Conservation (phyloP, 2,797 vertebrate genomes). For the Gorsachius magnificus region DNA sequence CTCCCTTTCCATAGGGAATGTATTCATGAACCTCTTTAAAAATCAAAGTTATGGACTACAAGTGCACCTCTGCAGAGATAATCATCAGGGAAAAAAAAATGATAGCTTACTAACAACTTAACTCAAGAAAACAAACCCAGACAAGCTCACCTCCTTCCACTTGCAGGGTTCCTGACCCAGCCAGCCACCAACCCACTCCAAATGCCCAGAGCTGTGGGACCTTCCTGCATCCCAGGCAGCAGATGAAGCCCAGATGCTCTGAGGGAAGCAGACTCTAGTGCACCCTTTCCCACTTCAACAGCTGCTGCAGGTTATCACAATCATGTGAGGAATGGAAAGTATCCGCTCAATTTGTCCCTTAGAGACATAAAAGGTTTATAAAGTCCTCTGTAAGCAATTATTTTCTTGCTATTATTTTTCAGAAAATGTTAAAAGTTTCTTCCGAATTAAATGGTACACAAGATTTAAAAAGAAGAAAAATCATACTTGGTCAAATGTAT, state of each 20-base stretch:
- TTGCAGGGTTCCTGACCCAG: background rate
- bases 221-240: background rate
- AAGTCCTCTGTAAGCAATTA: background rate
- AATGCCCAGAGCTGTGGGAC: rapidly evolving
- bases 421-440: background rate
- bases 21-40: background rate
- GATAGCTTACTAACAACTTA: background rate
- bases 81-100: background rate
- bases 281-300: background rate
- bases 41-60: background rate
- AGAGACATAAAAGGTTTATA: background rate
- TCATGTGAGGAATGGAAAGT: background rate
- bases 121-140: background rate
- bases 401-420: background rate
- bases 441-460: background rate
- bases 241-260: background rate
- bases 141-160: background rate
- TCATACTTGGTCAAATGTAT: background rate
- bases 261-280: background rate
- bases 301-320: background rate
- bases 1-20: background rate
- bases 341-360: background rate
- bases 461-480: background rate
- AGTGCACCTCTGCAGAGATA: background rate
- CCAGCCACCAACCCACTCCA: background rate